Evolutionary conservation across 2,113 vertebrate genomes (phyloP), one percentile per base, ranked within the genome.

Genomic region (Phylloscopus trochiloides): DNA sequence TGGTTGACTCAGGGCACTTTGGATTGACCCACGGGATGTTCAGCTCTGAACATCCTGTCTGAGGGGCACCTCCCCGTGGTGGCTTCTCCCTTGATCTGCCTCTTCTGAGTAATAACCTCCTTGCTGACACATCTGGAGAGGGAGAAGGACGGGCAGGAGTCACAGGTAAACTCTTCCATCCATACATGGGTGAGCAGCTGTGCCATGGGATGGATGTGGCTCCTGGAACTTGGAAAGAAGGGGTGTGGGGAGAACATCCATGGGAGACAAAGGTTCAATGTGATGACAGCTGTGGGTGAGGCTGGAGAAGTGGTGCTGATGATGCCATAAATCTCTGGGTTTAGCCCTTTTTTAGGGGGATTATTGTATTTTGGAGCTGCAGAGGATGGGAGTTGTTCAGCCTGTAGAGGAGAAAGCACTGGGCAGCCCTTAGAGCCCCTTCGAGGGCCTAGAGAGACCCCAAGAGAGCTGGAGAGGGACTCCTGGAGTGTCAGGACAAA

Each of bases 71-170:
- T 95, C 96, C 95, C 94, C 9, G 0, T 12, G 31, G n/a, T 88
- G 84, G n/a, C 83, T 92, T 86, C 73, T 92, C 83, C 86, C 59
- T 86, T 95, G 92, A 94, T 92, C 94, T 92, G 54, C 55, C 79
- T 66, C 72, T 76, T 57, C 48, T 25, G 77, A 83, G 79, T 59
- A 78, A 91, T 17, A 75, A 42, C 45, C 55, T 94, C 90, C 74
- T 87, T 5, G 9, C 48, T 91, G 88, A 43, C 80, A 66, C 79
- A 82, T 34, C 86, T 89, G 59, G 76, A 70, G 85, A 38, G 51
- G 80, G 40, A 94, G 67, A 36, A 86, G 70, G 80, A 86, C 89
- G 4, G 40, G 57, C 62, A 65, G 87, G 70, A 92, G 62, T 8
- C 2, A 0, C 82, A 96, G 93, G 96, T 96, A 89, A 94, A 90